phyloP scores from a whole-genome alignment of 2,113 vertebrate species.

The Podocnemis expansa region DNA sequence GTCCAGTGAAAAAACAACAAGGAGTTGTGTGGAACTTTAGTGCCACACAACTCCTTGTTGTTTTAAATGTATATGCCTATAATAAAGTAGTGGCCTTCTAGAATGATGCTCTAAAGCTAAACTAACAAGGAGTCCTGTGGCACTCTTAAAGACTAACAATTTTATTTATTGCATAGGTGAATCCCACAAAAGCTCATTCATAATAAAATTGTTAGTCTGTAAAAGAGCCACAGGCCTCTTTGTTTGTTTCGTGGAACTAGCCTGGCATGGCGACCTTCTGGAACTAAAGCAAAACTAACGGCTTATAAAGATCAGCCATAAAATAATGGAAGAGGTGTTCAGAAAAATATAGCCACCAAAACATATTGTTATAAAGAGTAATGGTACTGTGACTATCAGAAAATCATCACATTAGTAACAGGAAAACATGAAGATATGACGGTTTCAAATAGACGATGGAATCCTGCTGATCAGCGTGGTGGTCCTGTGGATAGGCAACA shows the following conservation, averaged over 20 bases:
- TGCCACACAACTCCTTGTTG: no score
- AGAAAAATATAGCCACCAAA: constrained; percentile 23
- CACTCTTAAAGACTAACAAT: no score
- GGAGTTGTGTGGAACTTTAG: no score
- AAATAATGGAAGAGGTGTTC: constrained; percentile 32
- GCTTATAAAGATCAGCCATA: neutral
- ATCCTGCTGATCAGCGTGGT: constrained; percentile 65
- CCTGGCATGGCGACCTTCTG: no score
- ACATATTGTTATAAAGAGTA: constrained; percentile 19
- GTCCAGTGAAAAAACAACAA: no score
- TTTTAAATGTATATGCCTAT: neutral
- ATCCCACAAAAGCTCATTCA: no score
- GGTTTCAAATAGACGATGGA: constrained; percentile 37
- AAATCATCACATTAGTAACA: constrained; percentile 55
- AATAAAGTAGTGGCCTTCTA: neutral
- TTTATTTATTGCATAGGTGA: no score
- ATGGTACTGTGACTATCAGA: constrained; percentile 53
- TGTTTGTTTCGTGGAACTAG: no score
- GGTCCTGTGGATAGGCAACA: constrained; percentile 68
- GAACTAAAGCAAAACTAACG: neutral
- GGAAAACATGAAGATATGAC: constrained; percentile 45
- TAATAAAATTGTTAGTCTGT: no score
- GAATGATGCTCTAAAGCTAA: neutral
- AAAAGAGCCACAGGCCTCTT: no score
- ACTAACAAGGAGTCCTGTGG: no score